Evolutionary conservation across 1,140 invertebrate genomes (phyloP).

Genomic region (Marisa cornuarietis): DNA sequence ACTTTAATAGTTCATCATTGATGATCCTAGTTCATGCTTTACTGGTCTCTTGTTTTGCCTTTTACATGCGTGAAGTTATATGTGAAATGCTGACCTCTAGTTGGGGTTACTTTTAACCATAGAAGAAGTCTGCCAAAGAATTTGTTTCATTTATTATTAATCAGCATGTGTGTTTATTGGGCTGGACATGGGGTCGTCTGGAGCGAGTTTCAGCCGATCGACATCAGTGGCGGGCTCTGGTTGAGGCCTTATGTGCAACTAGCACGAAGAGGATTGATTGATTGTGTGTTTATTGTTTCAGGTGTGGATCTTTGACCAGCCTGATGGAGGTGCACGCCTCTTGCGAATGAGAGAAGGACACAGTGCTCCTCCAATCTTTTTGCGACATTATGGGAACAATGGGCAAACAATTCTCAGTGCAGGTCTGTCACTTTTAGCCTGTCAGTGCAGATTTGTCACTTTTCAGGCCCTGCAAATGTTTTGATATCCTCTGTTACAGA

Average conservation of each 20-base stretch:
- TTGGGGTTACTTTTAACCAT: too few relatives aligned
- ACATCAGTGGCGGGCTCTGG: too few relatives aligned
- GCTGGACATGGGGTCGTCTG: too few relatives aligned
- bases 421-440: slow-evolving; percentile 70
- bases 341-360: slow-evolving; percentile 88
- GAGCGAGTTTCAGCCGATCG: too few relatives aligned
- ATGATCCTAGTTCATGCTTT: neutral
- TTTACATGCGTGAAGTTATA: neutral
- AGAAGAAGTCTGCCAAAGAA: too few relatives aligned
- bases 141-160: too few relatives aligned
- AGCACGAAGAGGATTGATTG: too few relatives aligned
- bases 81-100: neutral
- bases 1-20: neutral
- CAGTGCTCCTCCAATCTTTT: slow-evolving; percentile 79
- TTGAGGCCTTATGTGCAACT: too few relatives aligned
- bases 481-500: too few relatives aligned
- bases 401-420: slow-evolving; percentile 85
- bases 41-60: neutral
- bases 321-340: slow-evolving; percentile 87
- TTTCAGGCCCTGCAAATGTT: neutral
- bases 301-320: slow-evolving; percentile 94
- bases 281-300: slow-evolving; percentile 32
- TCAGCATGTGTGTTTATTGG: neutral
- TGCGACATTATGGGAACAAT: slow-evolving; percentile 85
- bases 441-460: neutral